phyloP scores from a whole-genome alignment of 1,140 invertebrate species.

The Drosophila hydei region DNA sequence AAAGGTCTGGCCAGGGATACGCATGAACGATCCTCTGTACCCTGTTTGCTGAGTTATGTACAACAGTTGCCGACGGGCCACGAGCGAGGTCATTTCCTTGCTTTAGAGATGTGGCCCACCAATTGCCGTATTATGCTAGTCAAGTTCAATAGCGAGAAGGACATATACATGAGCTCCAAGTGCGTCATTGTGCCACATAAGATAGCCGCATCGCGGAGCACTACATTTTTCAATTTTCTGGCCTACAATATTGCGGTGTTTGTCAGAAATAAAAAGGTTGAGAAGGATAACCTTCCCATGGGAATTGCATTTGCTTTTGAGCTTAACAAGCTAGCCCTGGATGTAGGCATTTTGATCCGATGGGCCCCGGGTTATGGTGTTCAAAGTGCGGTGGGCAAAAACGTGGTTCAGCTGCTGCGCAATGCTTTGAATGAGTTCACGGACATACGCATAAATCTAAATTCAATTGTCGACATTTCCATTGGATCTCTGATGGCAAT shows the following conservation, averaged over 20 bases:
- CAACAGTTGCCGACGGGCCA: slow-evolving; percentile 97
- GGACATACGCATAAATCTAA: slow-evolving; percentile 89
- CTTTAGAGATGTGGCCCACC: slow-evolving; percentile 98
- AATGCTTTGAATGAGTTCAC: slow-evolving; percentile 88
- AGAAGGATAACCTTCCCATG: slow-evolving; percentile 86
- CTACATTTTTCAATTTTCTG: slow-evolving; percentile 97
- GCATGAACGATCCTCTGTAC: slow-evolving; percentile 91
- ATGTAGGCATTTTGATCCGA: slow-evolving; percentile 92
- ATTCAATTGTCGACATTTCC: slow-evolving; percentile 98
- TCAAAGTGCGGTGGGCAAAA: slow-evolving; percentile 86
- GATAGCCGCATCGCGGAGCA: slow-evolving; percentile 95
- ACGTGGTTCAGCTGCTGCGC: slow-evolving; percentile 93
- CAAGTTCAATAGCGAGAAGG: slow-evolving; percentile 90
- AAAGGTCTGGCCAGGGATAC: slow-evolving; percentile 91
- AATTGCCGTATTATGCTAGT: slow-evolving; percentile 98
- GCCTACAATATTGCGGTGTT: slow-evolving; percentile 97
- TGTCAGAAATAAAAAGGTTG: slow-evolving; percentile 91
- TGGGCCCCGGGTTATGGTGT: slow-evolving; percentile 89
- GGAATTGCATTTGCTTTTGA: slow-evolving; percentile 99
- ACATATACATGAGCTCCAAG: slow-evolving; percentile 96
- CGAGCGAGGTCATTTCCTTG: slow-evolving; percentile 97
- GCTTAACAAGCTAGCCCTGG: slow-evolving; percentile 94
- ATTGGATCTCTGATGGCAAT: slow-evolving; percentile 92
- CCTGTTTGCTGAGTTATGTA: slow-evolving; percentile 98
- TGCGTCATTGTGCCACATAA: slow-evolving; percentile 97